Conservation (phyloP, 2,113 vertebrate species). For the Atherinomorus stipes region DNA sequence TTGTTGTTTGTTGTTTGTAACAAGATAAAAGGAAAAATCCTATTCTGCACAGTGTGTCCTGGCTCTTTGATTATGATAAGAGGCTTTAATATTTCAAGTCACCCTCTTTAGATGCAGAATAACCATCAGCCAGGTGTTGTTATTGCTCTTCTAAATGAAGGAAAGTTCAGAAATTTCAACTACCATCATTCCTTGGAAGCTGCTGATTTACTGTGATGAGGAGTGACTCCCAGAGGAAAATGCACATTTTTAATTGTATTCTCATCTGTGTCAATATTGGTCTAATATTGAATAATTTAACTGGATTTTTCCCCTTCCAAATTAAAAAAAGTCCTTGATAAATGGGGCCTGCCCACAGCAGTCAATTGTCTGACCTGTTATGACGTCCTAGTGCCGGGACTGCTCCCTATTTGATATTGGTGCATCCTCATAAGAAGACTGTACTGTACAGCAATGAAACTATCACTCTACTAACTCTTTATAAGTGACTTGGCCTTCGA, state of each 20-base stretch:
- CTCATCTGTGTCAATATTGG: too few species aligned
- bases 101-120: neutral
- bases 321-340: too few species aligned
- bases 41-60: neutral
- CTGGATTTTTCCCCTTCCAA: too few species aligned
- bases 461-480: neutral
- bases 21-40: neutral
- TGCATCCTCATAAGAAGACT: neutral
- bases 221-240: too few species aligned
- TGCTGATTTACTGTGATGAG: constrained; percentile 7
- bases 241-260: too few species aligned
- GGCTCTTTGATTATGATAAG: constrained; percentile 5
- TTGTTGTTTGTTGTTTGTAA: neutral
- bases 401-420: constrained; percentile 18
- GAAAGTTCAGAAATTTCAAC: constrained; percentile 7
- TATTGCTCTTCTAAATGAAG: constrained; percentile 20
- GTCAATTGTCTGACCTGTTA: too few species aligned
- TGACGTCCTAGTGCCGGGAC: too few species aligned
- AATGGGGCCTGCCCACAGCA: too few species aligned
- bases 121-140: neutral
- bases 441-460: neutral
- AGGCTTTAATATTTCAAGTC: constrained; percentile 20
- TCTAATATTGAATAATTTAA: too few species aligned
- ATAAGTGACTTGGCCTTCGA: constrained; percentile 18
- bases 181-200: neutral